Percentiles rank a stretch among this genome's conserved stretches.
phyloP scores from a whole-genome alignment of 2,113 vertebrate genomes.

The Triplophysa rosa region DNA sequence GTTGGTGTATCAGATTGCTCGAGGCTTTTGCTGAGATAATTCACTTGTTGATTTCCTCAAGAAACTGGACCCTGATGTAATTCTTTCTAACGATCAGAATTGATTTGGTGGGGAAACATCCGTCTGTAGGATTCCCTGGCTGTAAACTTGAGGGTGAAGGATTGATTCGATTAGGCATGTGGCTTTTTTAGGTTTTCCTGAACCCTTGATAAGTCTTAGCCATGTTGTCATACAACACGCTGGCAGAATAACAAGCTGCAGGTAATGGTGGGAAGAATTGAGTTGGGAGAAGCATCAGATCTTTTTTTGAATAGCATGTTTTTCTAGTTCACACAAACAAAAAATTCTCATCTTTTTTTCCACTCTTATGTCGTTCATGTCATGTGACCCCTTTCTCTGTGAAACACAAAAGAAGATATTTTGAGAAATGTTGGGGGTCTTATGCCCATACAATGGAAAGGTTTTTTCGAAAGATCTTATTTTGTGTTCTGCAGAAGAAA shows the following conservation, averaged over 20 bases:
- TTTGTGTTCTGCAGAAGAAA: too few relatives aligned
- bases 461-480: too few relatives aligned
- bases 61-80: slow-evolving; percentile 38
- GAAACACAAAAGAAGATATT: too few relatives aligned
- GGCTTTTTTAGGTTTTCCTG: slow-evolving; percentile 4
- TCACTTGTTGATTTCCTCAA: slow-evolving; percentile 26
- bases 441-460: too few relatives aligned
- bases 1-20: slow-evolving; percentile 15
- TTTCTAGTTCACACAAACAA: too few relatives aligned
- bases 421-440: too few relatives aligned
- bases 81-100: slow-evolving; percentile 32
- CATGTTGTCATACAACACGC: slow-evolving; percentile 1
- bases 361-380: too few relatives aligned
- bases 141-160: slow-evolving; percentile 25
- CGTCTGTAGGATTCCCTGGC: slow-evolving; percentile 19
- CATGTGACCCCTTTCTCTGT: too few relatives aligned
- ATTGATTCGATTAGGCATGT: slow-evolving; percentile 20
- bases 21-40: background rate
- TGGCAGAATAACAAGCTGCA: slow-evolving; percentile 2
- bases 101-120: slow-evolving; percentile 12
- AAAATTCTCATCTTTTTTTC: too few relatives aligned
- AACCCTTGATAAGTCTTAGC: background rate
- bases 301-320: background rate
- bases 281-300: background rate
- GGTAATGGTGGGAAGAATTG: background rate